Conservation (phyloP, 2,888 invertebrate genomes). For the Eugnorisma glareosa region DNA sequence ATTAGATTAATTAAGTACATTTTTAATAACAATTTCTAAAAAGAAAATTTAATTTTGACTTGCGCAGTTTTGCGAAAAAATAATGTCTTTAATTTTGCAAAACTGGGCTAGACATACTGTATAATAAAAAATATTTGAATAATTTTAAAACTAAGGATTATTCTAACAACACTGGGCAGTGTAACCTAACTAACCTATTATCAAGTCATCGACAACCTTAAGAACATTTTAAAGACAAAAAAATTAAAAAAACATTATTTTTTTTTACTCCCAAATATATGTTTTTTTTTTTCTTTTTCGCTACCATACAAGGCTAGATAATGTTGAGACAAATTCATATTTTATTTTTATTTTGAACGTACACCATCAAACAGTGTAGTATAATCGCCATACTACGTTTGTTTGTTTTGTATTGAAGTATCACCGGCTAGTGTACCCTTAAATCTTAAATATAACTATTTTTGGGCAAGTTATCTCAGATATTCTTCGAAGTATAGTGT, state of each 20-base stretch:
- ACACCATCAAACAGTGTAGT: too few species aligned
- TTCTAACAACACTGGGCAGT: slow-evolving; percentile 64
- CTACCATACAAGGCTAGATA: too few species aligned
- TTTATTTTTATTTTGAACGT: too few species aligned
- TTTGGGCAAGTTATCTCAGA: slow-evolving; percentile 32
- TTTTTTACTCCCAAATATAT: too few species aligned
- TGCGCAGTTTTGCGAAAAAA: slow-evolving; percentile 30
- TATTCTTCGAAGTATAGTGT: slow-evolving; percentile 19
- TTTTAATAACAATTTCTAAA: slow-evolving; percentile 67
- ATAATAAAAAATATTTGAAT: slow-evolving; percentile 40
- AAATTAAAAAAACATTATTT: too few species aligned
- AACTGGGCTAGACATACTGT: slow-evolving; percentile 25
- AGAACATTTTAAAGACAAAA: slow-evolving; percentile 26
- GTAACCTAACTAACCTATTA: slow-evolving; percentile 53
- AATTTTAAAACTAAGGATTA: slow-evolving; percentile 50
- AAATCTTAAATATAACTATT: slow-evolving; percentile 21
- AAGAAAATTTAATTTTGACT: slow-evolving; percentile 38
- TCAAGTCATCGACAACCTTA: slow-evolving; percentile 67
- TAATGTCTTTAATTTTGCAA: slow-evolving; percentile 3
- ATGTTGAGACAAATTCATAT: too few species aligned
- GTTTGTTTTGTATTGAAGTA: too few species aligned
- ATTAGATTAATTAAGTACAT: slow-evolving; percentile 79
- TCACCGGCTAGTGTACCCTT: too few species aligned
- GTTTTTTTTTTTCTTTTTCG: too few species aligned
- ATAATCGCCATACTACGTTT: too few species aligned